Evolutionary conservation across 2,888 invertebrate genomes (phyloP), one percentile per base, ranked within the genome.

Genomic region (Caradrina kadenii): DNA sequence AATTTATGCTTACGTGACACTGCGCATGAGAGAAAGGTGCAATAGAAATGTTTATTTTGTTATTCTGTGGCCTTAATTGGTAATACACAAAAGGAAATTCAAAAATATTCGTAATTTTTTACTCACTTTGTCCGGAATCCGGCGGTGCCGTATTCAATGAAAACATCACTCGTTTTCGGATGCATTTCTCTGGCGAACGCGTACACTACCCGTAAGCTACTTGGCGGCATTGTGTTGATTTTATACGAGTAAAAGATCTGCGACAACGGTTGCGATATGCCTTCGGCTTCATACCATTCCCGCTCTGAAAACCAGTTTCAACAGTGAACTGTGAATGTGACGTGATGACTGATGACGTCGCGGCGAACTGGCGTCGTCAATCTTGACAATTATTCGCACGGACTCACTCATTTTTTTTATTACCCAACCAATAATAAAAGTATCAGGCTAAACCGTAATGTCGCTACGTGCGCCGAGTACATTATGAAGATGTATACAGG

Each of bases 41-140:
- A 63, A 69, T 67, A 56, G 84, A 88, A 86, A 76, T 70, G 65
- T 84, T 71, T 83, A 79, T 82, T 84, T 77, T 79, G 69, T 74
- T 82, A 73, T 78, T 79, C 69, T 80, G 76, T 84, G 84, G 86
- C 86, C 85, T 76, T 82, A 84, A 76, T 82, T 69, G 68, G 63
- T 73, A 73, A 82, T 66, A 80, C 82, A 81, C 76, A 58, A 73
- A 78, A 80, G 67, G 72, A 80, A 81, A 52, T 61, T 42, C 11
- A 15, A 72, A 81, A 73, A 81, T 52, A 81, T 82, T 82, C 71
- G 26, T 39, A 81, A 80, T 86, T 79, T 82, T 84, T 79, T 86
- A 96, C 96, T 96, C 93, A 98, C 98, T 97, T 97, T 87, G 97
- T 97, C 87, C 98, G 97, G 92, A 98, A 98, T 89, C 98, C 98